Evolutionary conservation across 2,888 invertebrate species (phyloP).

Genomic region (Hartigia nigra): DNA sequence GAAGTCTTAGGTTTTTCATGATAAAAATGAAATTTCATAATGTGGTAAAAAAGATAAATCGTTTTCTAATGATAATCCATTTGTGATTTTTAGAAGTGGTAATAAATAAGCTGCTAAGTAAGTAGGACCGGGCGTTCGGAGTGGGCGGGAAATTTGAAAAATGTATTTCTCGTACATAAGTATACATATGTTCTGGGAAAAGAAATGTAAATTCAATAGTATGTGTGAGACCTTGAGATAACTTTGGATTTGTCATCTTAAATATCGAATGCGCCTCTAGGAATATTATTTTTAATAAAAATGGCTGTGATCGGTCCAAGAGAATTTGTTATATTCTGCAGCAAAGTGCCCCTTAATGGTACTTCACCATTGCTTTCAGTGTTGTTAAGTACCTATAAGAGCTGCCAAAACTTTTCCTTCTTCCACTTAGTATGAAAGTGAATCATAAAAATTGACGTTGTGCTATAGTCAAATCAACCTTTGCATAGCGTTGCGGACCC

Average conservation of each 20-base stretch:
- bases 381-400: background rate
- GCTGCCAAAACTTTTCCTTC: background rate
- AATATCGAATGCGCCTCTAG: background rate
- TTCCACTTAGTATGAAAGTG: background rate
- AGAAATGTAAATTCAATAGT: background rate
- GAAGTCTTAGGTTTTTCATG: background rate
- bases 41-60: background rate
- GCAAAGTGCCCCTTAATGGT: background rate
- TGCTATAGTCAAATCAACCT: background rate
- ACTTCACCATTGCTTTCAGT: background rate
- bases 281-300: background rate
- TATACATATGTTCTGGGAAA: background rate
- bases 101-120: background rate
- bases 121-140: background rate
- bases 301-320: background rate
- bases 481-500: background rate
- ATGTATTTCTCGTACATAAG: background rate
- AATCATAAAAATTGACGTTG: background rate
- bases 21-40: background rate
- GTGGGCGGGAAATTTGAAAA: background rate
- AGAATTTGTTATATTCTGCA: background rate
- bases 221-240: background rate
- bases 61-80: background rate
- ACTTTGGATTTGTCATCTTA: background rate
- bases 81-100: background rate